phyloP scores from a whole-genome alignment of 1,140 invertebrate species.

The Andricus grossulariae region DNA sequence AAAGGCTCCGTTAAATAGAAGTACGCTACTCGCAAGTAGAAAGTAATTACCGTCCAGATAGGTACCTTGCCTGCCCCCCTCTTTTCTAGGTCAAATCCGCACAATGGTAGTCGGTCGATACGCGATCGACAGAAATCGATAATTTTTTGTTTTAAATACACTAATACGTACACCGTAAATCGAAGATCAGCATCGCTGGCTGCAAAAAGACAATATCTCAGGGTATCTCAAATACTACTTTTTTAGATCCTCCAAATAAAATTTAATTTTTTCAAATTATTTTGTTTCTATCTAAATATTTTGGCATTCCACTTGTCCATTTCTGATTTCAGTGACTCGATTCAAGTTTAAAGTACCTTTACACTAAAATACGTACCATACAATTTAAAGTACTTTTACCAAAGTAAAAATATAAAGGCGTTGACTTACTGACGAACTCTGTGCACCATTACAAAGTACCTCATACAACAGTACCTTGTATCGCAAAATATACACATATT shows the following conservation, averaged over 20 bases:
- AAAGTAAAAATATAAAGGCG: constrained; percentile 9
- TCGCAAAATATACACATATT: constrained; percentile 34
- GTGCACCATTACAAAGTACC: constrained; percentile 30
- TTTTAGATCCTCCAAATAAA: background rate
- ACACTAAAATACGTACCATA: constrained; percentile 17
- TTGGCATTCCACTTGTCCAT: background rate
- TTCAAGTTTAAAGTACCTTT: background rate
- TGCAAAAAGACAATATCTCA: constrained; percentile 30
- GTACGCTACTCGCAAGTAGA: constrained; percentile 52
- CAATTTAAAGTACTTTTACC: constrained; percentile 28
- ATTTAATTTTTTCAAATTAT: background rate
- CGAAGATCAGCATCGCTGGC: constrained; percentile 17
- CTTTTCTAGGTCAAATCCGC: constrained; percentile 29
- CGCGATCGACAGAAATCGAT: constrained; percentile 15
- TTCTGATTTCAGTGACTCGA: constrained; percentile 18
- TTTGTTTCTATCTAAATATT: constrained; percentile 13
- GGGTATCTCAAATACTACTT: constrained; percentile 22
- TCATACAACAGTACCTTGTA: constrained; percentile 34
- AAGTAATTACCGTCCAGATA: constrained; percentile 68
- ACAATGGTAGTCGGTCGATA: constrained; percentile 5
- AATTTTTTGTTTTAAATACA: constrained; percentile 3
- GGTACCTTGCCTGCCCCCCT: constrained; percentile 27
- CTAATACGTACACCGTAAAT: background rate
- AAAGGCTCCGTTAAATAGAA: constrained; percentile 47
- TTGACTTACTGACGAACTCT: constrained; percentile 19